These are phyloP conservation scores for Paramuricea clavata DNA, from an alignment of 92 coral and sea anemone genomes.

Conservation along the genomic window DNA sequence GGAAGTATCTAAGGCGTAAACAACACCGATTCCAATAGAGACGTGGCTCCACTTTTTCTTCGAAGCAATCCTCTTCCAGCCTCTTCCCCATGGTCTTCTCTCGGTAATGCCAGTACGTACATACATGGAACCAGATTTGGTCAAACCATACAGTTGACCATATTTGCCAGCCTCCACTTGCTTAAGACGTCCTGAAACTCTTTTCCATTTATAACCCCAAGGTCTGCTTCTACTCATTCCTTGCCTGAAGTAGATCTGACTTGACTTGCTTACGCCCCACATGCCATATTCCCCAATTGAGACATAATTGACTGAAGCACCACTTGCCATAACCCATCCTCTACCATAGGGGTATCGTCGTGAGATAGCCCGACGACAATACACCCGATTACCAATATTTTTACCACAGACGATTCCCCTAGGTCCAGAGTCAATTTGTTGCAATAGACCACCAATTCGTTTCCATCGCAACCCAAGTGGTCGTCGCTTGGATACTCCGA, in stretches of 20 bases:
- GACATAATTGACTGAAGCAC: background rate
- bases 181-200: background rate
- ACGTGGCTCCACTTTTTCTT: background rate
- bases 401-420: background rate
- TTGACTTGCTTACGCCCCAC: background rate
- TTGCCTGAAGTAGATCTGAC: background rate
- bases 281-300: conserved; percentile 1
- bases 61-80: background rate
- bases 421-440: conserved; percentile 11
- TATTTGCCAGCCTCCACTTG: background rate
- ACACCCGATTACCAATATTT: background rate
- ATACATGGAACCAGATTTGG: background rate
- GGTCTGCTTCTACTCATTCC: background rate
- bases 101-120: background rate
- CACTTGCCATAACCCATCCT: conserved; percentile 12
- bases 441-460: background rate
- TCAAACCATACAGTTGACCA: background rate
- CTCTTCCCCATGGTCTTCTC: background rate
- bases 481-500: background rate
- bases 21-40: conserved; percentile 6
- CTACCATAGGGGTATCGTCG: background rate
- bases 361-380: background rate
- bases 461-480: background rate
- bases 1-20: background rate
- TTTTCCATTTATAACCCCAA: background rate